Percentiles rank a stretch among this genome's conserved stretches.
Evolutionary conservation across 2,888 invertebrate genomes (phyloP).

Genomic region (Meghimatium bilineatum): DNA sequence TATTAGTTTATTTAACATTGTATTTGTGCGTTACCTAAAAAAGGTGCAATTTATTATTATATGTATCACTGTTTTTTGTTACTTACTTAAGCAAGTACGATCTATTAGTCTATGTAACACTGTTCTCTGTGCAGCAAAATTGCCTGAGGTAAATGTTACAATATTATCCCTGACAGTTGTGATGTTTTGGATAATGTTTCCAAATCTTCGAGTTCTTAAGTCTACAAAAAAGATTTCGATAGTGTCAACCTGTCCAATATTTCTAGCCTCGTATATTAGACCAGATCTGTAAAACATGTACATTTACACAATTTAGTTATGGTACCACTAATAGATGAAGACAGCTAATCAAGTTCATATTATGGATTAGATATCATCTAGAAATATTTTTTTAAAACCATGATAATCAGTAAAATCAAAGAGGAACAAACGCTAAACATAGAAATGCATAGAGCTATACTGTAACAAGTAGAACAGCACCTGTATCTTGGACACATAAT

Average conservation of each 20-base stretch:
- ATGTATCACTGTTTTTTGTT: neutral
- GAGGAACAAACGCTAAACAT: no score
- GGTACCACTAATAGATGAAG: no score
- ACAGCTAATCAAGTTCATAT: no score
- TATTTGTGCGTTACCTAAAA: no score
- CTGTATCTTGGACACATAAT: no score
- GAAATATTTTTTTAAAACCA: no score
- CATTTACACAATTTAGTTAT: no score
- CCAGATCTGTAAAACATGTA: slow-evolving; percentile 30
- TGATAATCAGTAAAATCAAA: no score
- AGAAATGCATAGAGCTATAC: no score
- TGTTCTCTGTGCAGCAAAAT: slow-evolving; percentile 8
- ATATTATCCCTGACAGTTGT: slow-evolving; percentile 39
- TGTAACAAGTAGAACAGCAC: no score
- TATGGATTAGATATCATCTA: no score
- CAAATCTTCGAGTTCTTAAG: slow-evolving; percentile 43
- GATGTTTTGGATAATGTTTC: slow-evolving; percentile 43
- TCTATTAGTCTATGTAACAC: slow-evolving; percentile 29
- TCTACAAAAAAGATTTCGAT: slow-evolving; percentile 52
- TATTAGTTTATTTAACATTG: no score
- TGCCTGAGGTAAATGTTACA: slow-evolving; percentile 28
- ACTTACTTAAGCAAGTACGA: slow-evolving; percentile 47
- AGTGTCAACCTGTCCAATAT: slow-evolving; percentile 46
- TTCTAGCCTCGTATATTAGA: slow-evolving; percentile 42
- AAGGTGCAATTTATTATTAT: neutral